These are phyloP conservation scores for Ptychoptera albimana DNA, from an alignment of 2,888 invertebrate genomes.

Conservation along the genomic window DNA sequence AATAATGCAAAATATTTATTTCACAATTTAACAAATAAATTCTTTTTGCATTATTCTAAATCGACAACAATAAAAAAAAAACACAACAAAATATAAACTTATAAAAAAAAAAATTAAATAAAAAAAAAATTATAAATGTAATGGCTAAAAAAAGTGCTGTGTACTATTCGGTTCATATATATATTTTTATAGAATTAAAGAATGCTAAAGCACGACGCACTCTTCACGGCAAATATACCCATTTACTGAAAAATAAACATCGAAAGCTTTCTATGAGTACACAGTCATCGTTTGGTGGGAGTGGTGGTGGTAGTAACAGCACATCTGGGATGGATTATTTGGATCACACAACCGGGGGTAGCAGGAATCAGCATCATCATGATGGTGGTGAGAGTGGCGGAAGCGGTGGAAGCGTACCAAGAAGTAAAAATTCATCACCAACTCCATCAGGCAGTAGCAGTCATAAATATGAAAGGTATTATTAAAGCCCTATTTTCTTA, in stretches of 20 bases:
- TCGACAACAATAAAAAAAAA: slow-evolving; percentile 19
- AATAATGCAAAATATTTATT: slow-evolving; percentile 8
- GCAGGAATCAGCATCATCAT: slow-evolving; percentile 1
- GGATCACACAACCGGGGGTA: no score
- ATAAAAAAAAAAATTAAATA: slow-evolving; percentile 16
- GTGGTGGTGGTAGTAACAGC: slow-evolving; percentile 4
- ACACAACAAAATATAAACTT: slow-evolving; percentile 30
- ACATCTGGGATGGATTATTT: slow-evolving; percentile 5
- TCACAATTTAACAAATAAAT: slow-evolving; percentile 17
- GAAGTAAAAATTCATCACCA: slow-evolving; percentile 39
- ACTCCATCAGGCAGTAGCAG: slow-evolving; percentile 20
- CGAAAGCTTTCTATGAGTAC: slow-evolving; percentile 10
- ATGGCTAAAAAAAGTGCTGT: no score
- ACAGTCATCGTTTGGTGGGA: background rate
- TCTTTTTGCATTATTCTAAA: no score
- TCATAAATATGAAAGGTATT: slow-evolving; percentile 20
- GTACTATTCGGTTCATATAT: background rate
- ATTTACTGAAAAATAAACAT: slow-evolving; percentile 4
- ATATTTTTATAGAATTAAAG: slow-evolving; percentile 11
- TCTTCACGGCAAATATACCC: slow-evolving; percentile 7
- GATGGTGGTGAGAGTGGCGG: slow-evolving; percentile 9
- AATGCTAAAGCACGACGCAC: slow-evolving; percentile 10
- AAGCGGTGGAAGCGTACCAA: slow-evolving; percentile 23
- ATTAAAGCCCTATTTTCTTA: no score
- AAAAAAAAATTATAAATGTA: background rate